phyloP scores from a whole-genome alignment of 1,140 invertebrate species.

The Galleria mellonella region DNA sequence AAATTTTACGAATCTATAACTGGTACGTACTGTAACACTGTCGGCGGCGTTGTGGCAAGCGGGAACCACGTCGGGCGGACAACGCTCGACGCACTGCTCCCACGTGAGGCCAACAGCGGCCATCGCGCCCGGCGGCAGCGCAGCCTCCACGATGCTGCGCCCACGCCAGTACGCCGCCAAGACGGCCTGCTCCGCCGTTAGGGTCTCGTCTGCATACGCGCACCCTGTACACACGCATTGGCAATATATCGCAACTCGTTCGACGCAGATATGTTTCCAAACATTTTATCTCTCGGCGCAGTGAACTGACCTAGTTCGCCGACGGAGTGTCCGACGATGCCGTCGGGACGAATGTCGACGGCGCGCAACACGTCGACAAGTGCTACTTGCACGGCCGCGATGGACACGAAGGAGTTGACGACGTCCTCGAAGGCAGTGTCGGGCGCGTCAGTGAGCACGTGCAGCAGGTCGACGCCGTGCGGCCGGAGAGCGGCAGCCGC shows the following conservation, averaged over 20 bases:
- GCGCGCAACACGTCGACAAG: constrained; percentile 89
- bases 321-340: constrained; percentile 96
- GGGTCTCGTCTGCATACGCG: constrained; percentile 96
- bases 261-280: no score
- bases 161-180: constrained; percentile 95
- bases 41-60: constrained; percentile 96
- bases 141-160: constrained; percentile 86
- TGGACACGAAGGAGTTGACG: constrained; percentile 92
- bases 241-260: no score
- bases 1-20: no score
- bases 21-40: constrained; percentile 83
- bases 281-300: not conserved
- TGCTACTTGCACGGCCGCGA: constrained; percentile 96
- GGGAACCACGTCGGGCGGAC: constrained; percentile 85
- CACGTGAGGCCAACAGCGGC: constrained; percentile 92
- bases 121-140: constrained; percentile 85
- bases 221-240: constrained; percentile 81
- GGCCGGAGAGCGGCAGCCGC: constrained; percentile 85
- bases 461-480: constrained; percentile 86
- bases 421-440: constrained; percentile 88
- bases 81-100: constrained; percentile 86
- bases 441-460: constrained; percentile 86
- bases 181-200: constrained; percentile 94
- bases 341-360: constrained; percentile 90
- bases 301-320: constrained; percentile 83